A percentile compares a stretch with the other conserved stretches of the same genome.
These are phyloP conservation scores for Zosterops pallidus DNA, from an alignment of 2,113 vertebrate species.

Conservation along the genomic window DNA sequence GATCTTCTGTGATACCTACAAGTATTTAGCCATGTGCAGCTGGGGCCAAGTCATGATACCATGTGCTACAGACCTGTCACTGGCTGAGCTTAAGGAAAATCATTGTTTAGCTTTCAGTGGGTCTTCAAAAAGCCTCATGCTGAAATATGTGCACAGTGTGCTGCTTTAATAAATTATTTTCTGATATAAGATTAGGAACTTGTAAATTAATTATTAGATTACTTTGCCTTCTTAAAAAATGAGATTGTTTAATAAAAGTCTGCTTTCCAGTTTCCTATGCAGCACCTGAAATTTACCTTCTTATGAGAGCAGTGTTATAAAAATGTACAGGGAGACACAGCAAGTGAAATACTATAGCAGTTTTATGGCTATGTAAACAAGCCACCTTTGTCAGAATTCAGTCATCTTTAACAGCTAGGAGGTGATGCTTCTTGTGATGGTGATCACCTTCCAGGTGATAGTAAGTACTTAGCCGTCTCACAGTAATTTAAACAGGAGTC, in stretches of 20 bases:
- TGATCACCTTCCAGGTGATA: conserved; percentile 61
- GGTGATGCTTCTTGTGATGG: conserved; percentile 24
- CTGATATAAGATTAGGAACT: neutral
- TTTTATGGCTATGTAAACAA: conserved; percentile 52
- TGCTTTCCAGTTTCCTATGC: neutral
- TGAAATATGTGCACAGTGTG: neutral
- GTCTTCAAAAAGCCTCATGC: neutral
- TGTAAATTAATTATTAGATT: conserved; percentile 11
- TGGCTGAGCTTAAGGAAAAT: neutral
- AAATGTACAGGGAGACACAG: neutral
- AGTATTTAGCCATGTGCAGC: rapidly evolving
- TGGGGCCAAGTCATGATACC: neutral
- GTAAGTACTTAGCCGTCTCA: conserved; percentile 63
- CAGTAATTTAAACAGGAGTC: conserved; percentile 67
- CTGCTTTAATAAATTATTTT: neutral
- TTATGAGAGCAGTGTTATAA: neutral
- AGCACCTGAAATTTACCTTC: neutral
- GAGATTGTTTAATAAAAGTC: neutral
- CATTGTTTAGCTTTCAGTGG: neutral
- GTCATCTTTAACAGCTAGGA: conserved; percentile 46
- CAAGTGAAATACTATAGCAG: neutral
- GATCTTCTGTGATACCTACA: neutral
- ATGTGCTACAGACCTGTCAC: neutral
- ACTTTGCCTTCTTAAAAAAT: neutral
- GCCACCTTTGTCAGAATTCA: conserved; percentile 48